Evolutionary conservation across 2,797 vertebrate genomes (phyloP), one percentile per base, ranked within the genome.

Genomic region (Amniataba percoides): DNA sequence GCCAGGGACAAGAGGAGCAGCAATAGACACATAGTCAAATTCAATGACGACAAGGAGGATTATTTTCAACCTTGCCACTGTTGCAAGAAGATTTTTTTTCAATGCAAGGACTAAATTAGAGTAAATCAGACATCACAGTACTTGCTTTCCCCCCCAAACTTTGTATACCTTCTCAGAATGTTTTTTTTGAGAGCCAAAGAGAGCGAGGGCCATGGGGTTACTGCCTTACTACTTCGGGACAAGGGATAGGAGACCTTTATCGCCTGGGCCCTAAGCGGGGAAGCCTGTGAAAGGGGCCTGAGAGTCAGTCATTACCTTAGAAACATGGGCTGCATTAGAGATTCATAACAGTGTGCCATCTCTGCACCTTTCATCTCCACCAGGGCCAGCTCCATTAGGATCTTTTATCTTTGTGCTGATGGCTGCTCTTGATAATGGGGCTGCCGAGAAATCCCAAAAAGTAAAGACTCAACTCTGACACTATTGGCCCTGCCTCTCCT

Each of bases 331-430:
- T 89, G 88, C 92, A 92, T 95, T 94, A 93, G 88, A 90, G 90
- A 91, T 93, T 92, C 93, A 91, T 92, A 93, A 91, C 87, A 90
- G 90, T 89, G 90, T 89, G 91, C 92, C 94, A 90, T 92, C 89
- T 89, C 88, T 89, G 89, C 92, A 93, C 91, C 93, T 93, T 94
- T 94, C 92, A 94, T 95, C 93, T 95, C 91, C 89, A 93, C 84
- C 86, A 92, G 90, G 91, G 92, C 91, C 91, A 88, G 91, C 92
- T 94, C 94, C 92, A 94, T 93, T 94, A 94, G 90, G 92, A 93
- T 92, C 90, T 94, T 94, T 94, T 95, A 93, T 94, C 93, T 94
- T 93, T 92, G 92, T 93, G 93, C 93, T 94, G 92, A 94, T 94
- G 93, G 93, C 93, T 93, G 93, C 89, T 90, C 83, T 91, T 92